Evolutionary conservation across 2,888 invertebrate genomes (phyloP).

Genomic region (Atethmia centrago): DNA sequence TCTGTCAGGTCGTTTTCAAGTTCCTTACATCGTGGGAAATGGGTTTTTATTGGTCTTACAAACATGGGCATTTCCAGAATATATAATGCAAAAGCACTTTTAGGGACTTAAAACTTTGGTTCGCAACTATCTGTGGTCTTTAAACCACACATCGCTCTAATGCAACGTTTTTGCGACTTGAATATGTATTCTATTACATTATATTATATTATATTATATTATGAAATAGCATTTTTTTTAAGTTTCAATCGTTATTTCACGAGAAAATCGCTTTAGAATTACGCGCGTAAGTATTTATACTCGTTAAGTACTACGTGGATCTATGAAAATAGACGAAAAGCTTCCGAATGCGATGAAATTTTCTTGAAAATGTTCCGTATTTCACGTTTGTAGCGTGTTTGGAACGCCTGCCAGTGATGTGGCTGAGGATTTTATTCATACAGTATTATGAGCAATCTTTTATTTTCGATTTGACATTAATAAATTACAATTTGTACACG

Average conservation of each 20-base stretch:
- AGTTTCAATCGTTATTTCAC: not conserved
- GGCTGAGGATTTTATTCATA: conserved; percentile 34
- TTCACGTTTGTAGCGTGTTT: conserved; percentile 69
- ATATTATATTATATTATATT: no score
- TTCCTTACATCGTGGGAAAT: no score
- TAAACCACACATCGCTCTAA: no score
- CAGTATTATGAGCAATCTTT: conserved; percentile 29
- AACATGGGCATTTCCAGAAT: no score
- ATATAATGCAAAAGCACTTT: no score
- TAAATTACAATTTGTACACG: conserved; percentile 21
- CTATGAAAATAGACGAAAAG: conserved; percentile 69
- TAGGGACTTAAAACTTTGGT: no score
- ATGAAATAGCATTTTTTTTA: no score
- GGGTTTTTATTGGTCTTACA: no score
- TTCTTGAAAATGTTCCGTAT: conserved; percentile 79
- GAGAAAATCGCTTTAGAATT: not conserved
- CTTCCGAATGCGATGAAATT: conserved; percentile 75
- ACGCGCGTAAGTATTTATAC: not conserved
- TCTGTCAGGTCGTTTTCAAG: no score
- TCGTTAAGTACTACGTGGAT: conserved; percentile 10
- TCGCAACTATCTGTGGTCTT: no score
- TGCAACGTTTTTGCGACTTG: no score
- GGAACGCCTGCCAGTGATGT: conserved; percentile 64
- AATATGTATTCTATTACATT: no score
- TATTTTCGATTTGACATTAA: conserved; percentile 38